Percentiles rank a stretch among this genome's conserved stretches.
phyloP scores from a whole-genome alignment of 1,140 invertebrate species.

The Drosophila insularis region DNA sequence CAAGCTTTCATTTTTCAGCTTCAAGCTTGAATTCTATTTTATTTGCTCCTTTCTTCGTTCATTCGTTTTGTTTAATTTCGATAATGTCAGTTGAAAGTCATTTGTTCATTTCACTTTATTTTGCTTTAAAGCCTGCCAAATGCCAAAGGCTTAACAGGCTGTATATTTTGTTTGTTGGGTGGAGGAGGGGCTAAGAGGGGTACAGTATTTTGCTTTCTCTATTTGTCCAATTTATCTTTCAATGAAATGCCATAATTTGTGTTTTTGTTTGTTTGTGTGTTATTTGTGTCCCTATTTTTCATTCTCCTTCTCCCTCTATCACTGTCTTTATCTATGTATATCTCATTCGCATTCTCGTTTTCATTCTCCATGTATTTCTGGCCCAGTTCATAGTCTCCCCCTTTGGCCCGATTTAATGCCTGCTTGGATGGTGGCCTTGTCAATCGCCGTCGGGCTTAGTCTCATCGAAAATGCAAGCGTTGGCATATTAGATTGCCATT shows the following conservation, averaged over 20 bases:
- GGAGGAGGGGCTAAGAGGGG: background rate
- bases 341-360: background rate
- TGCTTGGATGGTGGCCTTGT: slow-evolving; percentile 41
- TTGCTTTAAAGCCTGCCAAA: slow-evolving; percentile 49
- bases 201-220: background rate
- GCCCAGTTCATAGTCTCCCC: background rate
- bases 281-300: background rate
- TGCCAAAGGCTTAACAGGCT: slow-evolving; percentile 53
- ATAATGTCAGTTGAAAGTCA: slow-evolving; percentile 59
- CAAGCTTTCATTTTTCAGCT: background rate
- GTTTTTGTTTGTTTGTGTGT: slow-evolving; percentile 14
- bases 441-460: slow-evolving; percentile 66
- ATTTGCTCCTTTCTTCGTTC: background rate
- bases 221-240: slow-evolving; percentile 29
- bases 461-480: slow-evolving; percentile 72
- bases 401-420: slow-evolving; percentile 24
- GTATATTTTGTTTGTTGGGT: background rate
- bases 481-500: slow-evolving; percentile 80
- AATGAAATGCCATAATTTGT: slow-evolving; percentile 48
- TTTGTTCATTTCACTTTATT: slow-evolving; percentile 41
- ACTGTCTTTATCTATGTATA: background rate
- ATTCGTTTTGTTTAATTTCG: slow-evolving; percentile 47
- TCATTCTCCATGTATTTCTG: background rate
- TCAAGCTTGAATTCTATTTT: background rate
- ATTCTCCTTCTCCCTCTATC: background rate